phyloP scores from a whole-genome alignment of 1,140 invertebrate species.

The Pseudomyrmex pallidus region DNA sequence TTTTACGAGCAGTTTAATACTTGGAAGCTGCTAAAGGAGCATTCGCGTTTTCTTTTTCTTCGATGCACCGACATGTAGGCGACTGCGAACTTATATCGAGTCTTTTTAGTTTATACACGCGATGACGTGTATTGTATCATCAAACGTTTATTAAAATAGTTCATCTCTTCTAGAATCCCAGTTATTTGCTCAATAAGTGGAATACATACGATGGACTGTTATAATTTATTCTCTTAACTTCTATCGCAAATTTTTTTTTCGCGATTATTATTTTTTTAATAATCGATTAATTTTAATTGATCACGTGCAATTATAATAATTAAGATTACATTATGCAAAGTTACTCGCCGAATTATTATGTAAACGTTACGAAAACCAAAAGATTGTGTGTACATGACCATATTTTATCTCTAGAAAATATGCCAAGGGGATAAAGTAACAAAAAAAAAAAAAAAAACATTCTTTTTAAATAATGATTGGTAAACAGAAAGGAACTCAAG shows the following conservation, averaged over 20 bases:
- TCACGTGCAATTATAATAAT: not conserved
- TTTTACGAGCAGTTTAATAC: conserved; percentile 70
- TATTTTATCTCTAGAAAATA: not conserved
- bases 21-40: conserved; percentile 24
- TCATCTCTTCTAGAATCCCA: not conserved
- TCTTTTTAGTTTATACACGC: conserved; percentile 4
- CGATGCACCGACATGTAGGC: not conserved
- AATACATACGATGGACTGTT: not conserved
- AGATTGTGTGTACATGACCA: not conserved
- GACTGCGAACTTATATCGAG: conserved; percentile 41
- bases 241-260: not conserved
- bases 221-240: not conserved
- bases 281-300: conserved; percentile 11
- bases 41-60: conserved; percentile 40
- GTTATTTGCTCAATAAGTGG: not conserved
- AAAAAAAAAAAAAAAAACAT: not conserved
- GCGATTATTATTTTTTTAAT: conserved; percentile 1
- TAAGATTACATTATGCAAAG: conserved; percentile 12
- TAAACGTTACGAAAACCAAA: not conserved
- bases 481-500: conserved; percentile 17
- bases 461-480: conserved; percentile 10
- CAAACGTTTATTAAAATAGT: conserved; percentile 32
- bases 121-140: conserved; percentile 13
- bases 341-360: not conserved
- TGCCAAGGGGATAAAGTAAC: not conserved